Evolutionary conservation across 2,888 invertebrate species (phyloP).

Genomic region (Eilema griseolum): DNA sequence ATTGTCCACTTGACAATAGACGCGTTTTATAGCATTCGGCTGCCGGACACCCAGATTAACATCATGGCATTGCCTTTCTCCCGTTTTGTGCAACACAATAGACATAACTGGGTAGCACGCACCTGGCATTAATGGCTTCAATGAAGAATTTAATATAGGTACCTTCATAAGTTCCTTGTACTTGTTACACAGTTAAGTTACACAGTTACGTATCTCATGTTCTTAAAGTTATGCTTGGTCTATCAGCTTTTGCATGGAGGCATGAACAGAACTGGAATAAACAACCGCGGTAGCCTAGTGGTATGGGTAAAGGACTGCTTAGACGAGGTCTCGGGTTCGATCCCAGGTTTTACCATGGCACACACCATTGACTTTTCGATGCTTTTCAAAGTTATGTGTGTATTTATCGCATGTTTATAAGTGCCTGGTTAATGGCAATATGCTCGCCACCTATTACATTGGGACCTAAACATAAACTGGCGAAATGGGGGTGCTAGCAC

Average conservation of each 20-base stretch:
- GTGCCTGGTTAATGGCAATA: too few species aligned
- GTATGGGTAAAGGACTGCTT: too few species aligned
- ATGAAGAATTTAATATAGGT: conserved; percentile 48
- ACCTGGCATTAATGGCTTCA: conserved; percentile 80
- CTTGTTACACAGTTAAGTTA: neutral
- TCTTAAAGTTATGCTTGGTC: neutral
- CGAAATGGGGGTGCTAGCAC: too few species aligned
- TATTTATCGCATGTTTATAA: too few species aligned
- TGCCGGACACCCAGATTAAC: conserved; percentile 86
- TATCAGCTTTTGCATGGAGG: neutral
- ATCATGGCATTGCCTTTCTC: conserved; percentile 83
- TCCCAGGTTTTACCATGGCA: too few species aligned
- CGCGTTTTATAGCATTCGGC: conserved; percentile 81
- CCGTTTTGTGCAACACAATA: conserved; percentile 84
- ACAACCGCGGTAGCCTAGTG: too few species aligned
- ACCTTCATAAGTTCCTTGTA: neutral
- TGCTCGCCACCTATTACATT: too few species aligned
- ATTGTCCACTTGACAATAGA: conserved; percentile 76
- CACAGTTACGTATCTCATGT: neutral
- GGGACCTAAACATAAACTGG: too few species aligned
- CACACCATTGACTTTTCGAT: too few species aligned
- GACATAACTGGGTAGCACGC: conserved; percentile 72
- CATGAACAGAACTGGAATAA: neutral
- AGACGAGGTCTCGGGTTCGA: too few species aligned
- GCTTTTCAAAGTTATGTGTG: too few species aligned